Evolutionary conservation across 2,888 invertebrate genomes (phyloP).

Genomic region (Tiliacea citrago): DNA sequence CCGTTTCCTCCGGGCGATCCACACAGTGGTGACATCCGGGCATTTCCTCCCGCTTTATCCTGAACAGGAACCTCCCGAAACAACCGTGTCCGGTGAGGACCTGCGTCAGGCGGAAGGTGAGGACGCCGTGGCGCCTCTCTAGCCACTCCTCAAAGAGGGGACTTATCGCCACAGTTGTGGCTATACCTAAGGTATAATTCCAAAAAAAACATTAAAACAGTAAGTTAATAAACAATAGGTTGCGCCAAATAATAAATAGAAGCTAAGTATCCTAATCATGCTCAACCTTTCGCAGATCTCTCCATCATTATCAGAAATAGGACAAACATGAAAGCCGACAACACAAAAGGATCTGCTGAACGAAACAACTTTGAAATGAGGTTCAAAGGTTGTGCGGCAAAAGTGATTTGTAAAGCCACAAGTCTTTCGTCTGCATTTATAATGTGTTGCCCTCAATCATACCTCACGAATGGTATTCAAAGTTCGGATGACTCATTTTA

Average conservation of each 20-base stretch:
- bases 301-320: slow-evolving; percentile 2
- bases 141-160: too few relatives aligned
- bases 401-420: slow-evolving; percentile 47
- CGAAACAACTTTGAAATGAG: slow-evolving; percentile 13
- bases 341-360: slow-evolving; percentile 30
- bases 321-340: slow-evolving; percentile 24
- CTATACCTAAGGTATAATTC: too few relatives aligned
- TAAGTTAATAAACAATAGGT: too few relatives aligned
- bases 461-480: slow-evolving; percentile 41
- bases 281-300: slow-evolving; percentile 12
- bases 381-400: slow-evolving; percentile 45
- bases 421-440: slow-evolving; percentile 25
- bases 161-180: too few relatives aligned
- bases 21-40: too few relatives aligned
- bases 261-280: not conserved
- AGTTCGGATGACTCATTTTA: slow-evolving; percentile 19
- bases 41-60: too few relatives aligned
- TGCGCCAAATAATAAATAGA: not conserved
- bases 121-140: too few relatives aligned
- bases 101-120: too few relatives aligned
- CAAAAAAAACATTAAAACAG: too few relatives aligned
- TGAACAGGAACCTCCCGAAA: too few relatives aligned
- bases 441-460: slow-evolving; percentile 49
- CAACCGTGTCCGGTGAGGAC: too few relatives aligned
- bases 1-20: too few relatives aligned